A percentile compares a stretch with the other conserved stretches of the same genome.
Conservation (phyloP, 2,888 invertebrate genomes). For the Crepidodera aurea region DNA sequence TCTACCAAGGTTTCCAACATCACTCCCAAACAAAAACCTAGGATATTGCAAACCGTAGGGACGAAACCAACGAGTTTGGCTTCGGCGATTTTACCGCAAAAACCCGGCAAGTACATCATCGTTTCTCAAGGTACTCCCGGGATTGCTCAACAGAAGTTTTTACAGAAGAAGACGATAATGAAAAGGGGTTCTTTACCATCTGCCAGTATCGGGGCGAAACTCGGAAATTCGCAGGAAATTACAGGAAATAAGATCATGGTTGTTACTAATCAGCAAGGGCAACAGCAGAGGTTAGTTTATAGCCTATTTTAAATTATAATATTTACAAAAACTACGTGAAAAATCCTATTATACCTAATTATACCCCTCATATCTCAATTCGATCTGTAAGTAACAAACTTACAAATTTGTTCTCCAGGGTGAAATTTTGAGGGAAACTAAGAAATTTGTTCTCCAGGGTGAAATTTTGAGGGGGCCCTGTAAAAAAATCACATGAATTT, state of each 20-base stretch:
- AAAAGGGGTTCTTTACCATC: slow-evolving; percentile 60
- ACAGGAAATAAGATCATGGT: slow-evolving; percentile 70
- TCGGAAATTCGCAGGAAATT: slow-evolving; percentile 48
- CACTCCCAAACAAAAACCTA: slow-evolving; percentile 26
- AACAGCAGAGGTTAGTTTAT: slow-evolving; percentile 64
- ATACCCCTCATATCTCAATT: too few relatives aligned
- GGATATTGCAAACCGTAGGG: slow-evolving; percentile 19
- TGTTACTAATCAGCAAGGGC: slow-evolving; percentile 69
- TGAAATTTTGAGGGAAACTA: too few relatives aligned
- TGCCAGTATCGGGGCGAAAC: slow-evolving; percentile 55
- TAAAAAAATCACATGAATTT: too few relatives aligned
- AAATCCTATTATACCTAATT: too few relatives aligned
- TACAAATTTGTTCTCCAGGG: too few relatives aligned
- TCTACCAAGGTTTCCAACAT: neutral
- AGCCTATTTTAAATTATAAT: too few relatives aligned
- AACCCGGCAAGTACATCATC: slow-evolving; percentile 44
- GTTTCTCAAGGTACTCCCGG: slow-evolving; percentile 35
- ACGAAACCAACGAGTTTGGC: slow-evolving; percentile 3
- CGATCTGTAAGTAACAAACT: too few relatives aligned
- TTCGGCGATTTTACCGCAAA: slow-evolving; percentile 34
- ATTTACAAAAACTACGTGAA: too few relatives aligned
- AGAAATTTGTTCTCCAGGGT: too few relatives aligned
- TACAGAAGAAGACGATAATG: slow-evolving; percentile 53
- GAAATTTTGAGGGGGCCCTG: too few relatives aligned
- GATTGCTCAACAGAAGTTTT: slow-evolving; percentile 39